A percentile compares a stretch with the other conserved stretches of the same genome.
phyloP scores from a whole-genome alignment of 2,888 invertebrate species.

The Nomada hirtipes region DNA sequence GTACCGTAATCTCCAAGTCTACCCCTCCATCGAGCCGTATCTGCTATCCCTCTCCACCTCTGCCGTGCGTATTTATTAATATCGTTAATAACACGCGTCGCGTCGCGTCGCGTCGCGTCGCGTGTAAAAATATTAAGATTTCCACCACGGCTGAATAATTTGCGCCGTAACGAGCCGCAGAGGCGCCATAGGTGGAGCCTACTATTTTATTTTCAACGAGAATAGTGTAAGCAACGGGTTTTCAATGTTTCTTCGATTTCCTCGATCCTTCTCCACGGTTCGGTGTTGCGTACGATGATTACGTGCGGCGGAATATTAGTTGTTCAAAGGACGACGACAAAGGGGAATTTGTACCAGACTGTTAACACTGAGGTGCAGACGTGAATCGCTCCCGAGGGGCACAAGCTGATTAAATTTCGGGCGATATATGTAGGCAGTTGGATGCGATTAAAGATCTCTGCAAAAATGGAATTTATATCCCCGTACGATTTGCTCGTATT shows the following conservation, averaged over 20 bases:
- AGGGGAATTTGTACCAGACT: no score
- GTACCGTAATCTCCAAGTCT: constrained; percentile 74
- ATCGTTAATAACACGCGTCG: constrained; percentile 45
- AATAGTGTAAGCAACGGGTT: no score
- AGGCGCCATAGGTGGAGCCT: neutral
- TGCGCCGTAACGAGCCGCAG: constrained; percentile 75
- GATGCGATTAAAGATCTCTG: constrained; percentile 38
- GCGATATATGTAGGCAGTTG: constrained; percentile 29
- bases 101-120: neutral
- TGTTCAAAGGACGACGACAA: no score
- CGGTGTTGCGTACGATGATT: no score
- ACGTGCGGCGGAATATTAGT: no score
- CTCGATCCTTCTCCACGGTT: neutral
- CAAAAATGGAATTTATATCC: constrained; percentile 22
- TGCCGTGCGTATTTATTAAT: constrained; percentile 34
- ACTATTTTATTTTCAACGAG: no score
- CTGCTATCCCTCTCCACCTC: neutral
- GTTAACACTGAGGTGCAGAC: neutral
- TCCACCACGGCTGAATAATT: constrained; percentile 73
- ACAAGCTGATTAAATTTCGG: constrained; percentile 39
- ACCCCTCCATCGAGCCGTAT: constrained; percentile 22
- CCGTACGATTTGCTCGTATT: no score
- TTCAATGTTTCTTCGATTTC: no score
- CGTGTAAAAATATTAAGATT: constrained; percentile 78
- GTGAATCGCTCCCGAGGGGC: neutral